phyloP scores from a whole-genome alignment of 2,797 vertebrate genomes.

The Halcyon badia region DNA sequence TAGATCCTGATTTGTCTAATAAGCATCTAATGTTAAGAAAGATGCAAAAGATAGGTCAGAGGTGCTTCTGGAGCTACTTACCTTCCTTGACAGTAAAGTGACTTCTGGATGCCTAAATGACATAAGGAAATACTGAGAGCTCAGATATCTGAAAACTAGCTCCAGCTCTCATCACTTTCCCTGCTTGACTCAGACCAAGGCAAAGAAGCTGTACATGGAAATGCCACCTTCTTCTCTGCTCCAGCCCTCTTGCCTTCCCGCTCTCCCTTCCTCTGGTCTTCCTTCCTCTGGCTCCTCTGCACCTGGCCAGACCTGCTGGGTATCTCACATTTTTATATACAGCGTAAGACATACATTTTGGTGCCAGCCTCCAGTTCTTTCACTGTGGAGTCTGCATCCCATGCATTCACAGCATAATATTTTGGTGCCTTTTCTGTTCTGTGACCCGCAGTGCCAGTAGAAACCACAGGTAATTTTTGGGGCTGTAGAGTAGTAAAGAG shows the following conservation, averaged over 20 bases:
- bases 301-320: rapidly evolving
- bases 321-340: neutral
- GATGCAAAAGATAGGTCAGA: neutral
- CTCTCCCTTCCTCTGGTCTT: neutral
- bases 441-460: neutral
- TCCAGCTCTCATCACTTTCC: neutral
- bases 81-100: neutral
- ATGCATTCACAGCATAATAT: neutral
- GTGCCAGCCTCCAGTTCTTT: neutral
- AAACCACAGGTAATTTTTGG: neutral
- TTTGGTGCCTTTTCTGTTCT: neutral
- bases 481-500: neutral
- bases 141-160: neutral
- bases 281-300: neutral
- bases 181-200: neutral
- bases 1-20: neutral
- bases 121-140: neutral
- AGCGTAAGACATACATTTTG: rapidly evolving
- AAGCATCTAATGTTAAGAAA: neutral
- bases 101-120: neutral
- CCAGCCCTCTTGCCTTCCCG: neutral
- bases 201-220: neutral
- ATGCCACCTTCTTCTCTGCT: neutral
- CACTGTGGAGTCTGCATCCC: neutral
- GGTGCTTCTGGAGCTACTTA: neutral